Conservation (phyloP, 2,888 invertebrate species). For the Hymenopus coronatus region DNA sequence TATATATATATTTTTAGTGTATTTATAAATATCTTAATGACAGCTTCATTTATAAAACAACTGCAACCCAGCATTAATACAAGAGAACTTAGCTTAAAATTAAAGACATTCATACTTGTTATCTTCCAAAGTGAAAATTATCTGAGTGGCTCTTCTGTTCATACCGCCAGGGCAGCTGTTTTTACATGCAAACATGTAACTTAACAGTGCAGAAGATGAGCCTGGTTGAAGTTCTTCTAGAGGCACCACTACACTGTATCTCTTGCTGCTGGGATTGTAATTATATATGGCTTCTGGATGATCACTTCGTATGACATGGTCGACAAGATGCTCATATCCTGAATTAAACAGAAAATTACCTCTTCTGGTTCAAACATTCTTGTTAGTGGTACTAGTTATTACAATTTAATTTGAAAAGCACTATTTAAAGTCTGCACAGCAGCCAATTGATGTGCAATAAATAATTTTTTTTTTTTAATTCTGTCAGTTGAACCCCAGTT, state of each 20-base stretch:
- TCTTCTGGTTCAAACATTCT: too few species aligned
- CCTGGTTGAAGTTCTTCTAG: not conserved
- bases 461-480: too few species aligned
- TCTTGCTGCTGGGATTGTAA: not conserved
- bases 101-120: not conserved
- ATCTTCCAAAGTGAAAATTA: not conserved
- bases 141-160: not conserved
- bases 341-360: not conserved
- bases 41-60: too few species aligned
- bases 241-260: not conserved
- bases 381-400: too few species aligned
- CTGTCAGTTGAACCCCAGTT: too few species aligned
- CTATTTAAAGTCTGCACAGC: too few species aligned
- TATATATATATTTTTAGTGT: too few species aligned
- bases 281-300: not conserved
- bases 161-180: not conserved
- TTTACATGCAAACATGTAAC: not conserved
- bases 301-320: not conserved
- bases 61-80: too few species aligned
- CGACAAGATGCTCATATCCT: not conserved
- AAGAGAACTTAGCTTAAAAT: too few species aligned
- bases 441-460: too few species aligned
- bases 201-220: not conserved
- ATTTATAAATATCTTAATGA: too few species aligned
- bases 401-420: too few species aligned